Percentiles rank a stretch among this genome's conserved stretches.
phyloP scores from a whole-genome alignment of 2,797 vertebrate species.

The Syngnathus acus region DNA sequence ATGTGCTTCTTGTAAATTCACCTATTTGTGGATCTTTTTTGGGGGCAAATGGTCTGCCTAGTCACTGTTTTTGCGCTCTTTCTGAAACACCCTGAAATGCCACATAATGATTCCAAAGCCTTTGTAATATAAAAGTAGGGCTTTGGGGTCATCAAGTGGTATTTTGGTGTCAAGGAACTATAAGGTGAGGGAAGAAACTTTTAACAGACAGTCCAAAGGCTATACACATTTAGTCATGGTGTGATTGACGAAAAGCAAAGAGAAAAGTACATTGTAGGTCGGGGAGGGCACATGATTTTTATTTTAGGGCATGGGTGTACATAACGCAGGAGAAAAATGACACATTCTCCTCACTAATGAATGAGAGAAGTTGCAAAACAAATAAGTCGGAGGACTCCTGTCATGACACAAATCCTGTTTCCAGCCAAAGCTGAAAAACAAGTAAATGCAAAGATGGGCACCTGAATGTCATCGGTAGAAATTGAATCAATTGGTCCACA shows the following conservation, averaged over 20 bases:
- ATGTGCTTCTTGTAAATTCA: not conserved
- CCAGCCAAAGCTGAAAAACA: conserved; percentile 1
- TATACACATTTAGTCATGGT: not conserved
- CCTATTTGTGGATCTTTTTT: not conserved
- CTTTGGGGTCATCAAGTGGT: not conserved
- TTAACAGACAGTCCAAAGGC: not conserved
- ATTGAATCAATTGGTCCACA: too few relatives aligned
- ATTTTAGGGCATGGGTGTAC: not conserved
- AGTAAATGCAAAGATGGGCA: not conserved
- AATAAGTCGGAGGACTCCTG: conserved; percentile 11
- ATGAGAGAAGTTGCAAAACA: conserved; percentile 20
- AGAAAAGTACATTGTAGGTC: not conserved
- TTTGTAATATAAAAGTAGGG: not conserved
- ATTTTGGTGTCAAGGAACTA: not conserved
- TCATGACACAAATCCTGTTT: not conserved
- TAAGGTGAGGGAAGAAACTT: not conserved
- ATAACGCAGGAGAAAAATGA: conserved; percentile 14
- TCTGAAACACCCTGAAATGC: not conserved
- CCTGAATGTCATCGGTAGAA: too few relatives aligned
- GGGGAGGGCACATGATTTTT: not conserved
- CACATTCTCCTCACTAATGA: conserved; percentile 38
- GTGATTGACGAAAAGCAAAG: not conserved
- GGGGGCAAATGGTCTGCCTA: not conserved
- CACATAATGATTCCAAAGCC: too few relatives aligned
- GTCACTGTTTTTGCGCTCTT: not conserved